These are phyloP conservation scores for Ciconia maguari DNA, from an alignment of 2,113 vertebrate genomes.

Conservation along the genomic window DNA sequence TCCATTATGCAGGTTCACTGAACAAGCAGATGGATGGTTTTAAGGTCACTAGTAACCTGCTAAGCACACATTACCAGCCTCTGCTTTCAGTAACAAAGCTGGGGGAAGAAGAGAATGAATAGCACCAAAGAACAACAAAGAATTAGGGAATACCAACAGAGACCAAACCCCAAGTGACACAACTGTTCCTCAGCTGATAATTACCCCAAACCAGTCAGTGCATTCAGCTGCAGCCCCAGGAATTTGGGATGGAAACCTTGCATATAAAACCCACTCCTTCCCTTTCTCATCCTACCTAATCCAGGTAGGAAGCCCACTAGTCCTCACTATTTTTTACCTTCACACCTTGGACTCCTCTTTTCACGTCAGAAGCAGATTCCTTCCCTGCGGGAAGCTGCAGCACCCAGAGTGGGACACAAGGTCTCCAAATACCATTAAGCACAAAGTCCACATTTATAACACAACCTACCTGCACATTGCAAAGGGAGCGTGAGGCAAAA, in stretches of 20 bases:
- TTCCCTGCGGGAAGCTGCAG: not conserved
- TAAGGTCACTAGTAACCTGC: not conserved
- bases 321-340: not conserved
- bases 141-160: not conserved
- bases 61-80: not conserved
- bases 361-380: not conserved
- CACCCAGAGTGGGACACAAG: not conserved
- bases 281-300: not conserved
- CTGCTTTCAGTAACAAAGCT: not conserved
- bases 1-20: not conserved
- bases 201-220: not conserved
- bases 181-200: not conserved
- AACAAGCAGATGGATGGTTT: not conserved
- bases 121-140: not conserved
- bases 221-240: not conserved
- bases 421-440: not conserved
- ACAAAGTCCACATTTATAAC: not conserved
- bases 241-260: not conserved
- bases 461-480: accelerated
- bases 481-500: not conserved
- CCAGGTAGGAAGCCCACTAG: not conserved
- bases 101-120: not conserved
- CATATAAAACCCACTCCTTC: not conserved
- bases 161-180: not conserved
- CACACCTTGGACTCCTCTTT: not conserved